phyloP scores from a whole-genome alignment of 1,140 invertebrate genomes.

The Limonius californicus region DNA sequence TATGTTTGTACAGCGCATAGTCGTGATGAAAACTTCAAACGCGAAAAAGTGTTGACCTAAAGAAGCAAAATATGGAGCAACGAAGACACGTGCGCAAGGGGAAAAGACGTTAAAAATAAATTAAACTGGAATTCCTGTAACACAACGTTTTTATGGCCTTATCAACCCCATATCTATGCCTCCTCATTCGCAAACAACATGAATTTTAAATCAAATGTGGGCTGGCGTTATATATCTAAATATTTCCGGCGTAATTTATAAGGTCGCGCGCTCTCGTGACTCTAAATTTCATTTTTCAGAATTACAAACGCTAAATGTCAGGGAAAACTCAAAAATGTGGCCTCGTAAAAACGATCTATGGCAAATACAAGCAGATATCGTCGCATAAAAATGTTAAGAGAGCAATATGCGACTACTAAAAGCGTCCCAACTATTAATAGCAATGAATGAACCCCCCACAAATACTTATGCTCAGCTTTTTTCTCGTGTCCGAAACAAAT shows the following conservation, averaged over 20 bases:
- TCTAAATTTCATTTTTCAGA: conserved; percentile 4
- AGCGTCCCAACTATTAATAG: conserved; percentile 5
- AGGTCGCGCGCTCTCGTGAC: conserved; percentile 2
- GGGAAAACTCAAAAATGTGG: conserved; percentile 5
- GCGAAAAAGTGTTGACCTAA: too few relatives aligned
- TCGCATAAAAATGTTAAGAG: not conserved
- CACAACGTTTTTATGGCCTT: too few relatives aligned
- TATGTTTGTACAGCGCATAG: too few relatives aligned
- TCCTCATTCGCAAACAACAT: too few relatives aligned
- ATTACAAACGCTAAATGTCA: not conserved
- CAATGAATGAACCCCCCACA: not conserved
- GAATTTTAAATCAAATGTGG: not conserved
- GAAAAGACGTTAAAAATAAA: too few relatives aligned
- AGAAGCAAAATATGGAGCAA: too few relatives aligned
- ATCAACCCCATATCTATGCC: too few relatives aligned
- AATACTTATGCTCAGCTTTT: not conserved
- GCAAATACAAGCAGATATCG: not conserved
- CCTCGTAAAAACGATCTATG: conserved; percentile 8
- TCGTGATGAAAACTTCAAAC: too few relatives aligned
- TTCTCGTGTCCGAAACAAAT: not conserved
- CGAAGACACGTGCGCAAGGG: too few relatives aligned
- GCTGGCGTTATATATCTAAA: not conserved
- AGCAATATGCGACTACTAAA: not conserved
- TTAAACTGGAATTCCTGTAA: too few relatives aligned
- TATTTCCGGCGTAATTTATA: not conserved